Base-by-base conservation (phyloP, 37 sponge, comb jelly and placozoan species). In the Aphrocallistes beatrix region DNA sequence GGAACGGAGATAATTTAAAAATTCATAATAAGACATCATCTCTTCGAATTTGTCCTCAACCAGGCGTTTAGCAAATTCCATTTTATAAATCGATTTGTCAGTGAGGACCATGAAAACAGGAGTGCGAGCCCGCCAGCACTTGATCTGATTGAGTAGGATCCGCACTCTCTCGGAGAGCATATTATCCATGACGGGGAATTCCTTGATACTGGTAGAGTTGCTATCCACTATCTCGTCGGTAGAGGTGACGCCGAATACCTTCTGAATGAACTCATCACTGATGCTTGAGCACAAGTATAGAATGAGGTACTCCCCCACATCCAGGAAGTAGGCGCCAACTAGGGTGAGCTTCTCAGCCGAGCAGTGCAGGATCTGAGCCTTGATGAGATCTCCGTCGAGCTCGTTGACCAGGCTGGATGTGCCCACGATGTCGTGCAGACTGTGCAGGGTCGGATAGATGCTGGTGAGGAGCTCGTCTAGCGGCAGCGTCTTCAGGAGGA, bases 1-100 rank as follows among this genome's bases (percentile, higher is more conserved):
- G 8, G 75, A 60, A 60, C 75, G 75, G 21, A 60, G 75, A 30
- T 25, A 60, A 60, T 82, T 60, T 60, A 96, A 75, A 69, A 93
- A 90, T 82, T 97, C 98, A 87, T 92, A 95, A 81, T 97, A 97
- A 1, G 98, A 91, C 6, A 94, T 94, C 0, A 86, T 88, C 36
- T 83, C 87, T 37, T 97, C 98, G 50, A 95, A 91, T 38, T 89
- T 83, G 86, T 94, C 98, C n/a, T 97, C 95, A 36, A 97, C 86
- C n/a, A 97, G 51, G 38, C 90, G 86, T 9, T 93, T 90, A 69
- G 90, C 82, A 37, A 97, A 92, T 38, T 88, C 69, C 45, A 88
- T 38, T 23, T 93, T 85, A 42, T 83, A 51, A 17, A 89, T 89
- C 45, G 93, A 88, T 84, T 88, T 90, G 87, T 97, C 98, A 82